A percentile compares a stretch with the other conserved stretches of the same genome.
Evolutionary conservation across 2,888 invertebrate genomes (phyloP).

Genomic region (Heliconius hortense): DNA sequence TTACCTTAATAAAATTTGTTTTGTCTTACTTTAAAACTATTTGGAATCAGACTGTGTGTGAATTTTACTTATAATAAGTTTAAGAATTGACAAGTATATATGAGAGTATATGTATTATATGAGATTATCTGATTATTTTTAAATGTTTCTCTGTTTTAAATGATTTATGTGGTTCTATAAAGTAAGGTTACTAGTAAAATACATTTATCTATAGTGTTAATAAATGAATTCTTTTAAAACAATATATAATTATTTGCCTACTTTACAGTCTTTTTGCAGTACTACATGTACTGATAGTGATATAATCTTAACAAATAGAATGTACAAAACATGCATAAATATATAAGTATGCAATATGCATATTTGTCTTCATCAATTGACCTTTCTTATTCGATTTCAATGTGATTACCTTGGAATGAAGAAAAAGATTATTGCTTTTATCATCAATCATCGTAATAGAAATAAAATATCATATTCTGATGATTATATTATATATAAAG

Average conservation of each 20-base stretch:
- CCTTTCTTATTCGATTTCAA: conserved; percentile 44
- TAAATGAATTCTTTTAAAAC: too few relatives aligned
- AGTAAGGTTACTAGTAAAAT: too few relatives aligned
- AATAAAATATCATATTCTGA: conserved; percentile 25
- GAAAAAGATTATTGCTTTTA: conserved; percentile 41
- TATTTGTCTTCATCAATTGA: conserved; percentile 35
- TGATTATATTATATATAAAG: conserved; percentile 24
- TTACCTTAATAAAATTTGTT: not conserved
- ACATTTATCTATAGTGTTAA: too few relatives aligned
- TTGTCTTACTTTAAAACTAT: not conserved
- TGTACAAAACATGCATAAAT: not conserved
- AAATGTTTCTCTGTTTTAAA: too few relatives aligned
- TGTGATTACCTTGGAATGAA: conserved; percentile 40
- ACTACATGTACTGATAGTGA: conserved; percentile 1
- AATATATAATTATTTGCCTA: too few relatives aligned
- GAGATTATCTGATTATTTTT: too few relatives aligned
- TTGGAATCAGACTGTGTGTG: not conserved
- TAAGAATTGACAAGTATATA: not conserved
- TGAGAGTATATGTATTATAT: not conserved
- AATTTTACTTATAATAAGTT: not conserved
- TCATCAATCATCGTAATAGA: conserved; percentile 36
- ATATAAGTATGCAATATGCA: conserved; percentile 37
- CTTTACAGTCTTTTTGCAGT: not conserved
- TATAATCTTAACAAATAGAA: conserved; percentile 14
- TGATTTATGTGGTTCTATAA: too few relatives aligned